Evolutionary conservation across 37 sponge, comb jelly and placozoan species (phyloP), one percentile per base, ranked within the genome.

Genomic region (Halichondria panicea): DNA sequence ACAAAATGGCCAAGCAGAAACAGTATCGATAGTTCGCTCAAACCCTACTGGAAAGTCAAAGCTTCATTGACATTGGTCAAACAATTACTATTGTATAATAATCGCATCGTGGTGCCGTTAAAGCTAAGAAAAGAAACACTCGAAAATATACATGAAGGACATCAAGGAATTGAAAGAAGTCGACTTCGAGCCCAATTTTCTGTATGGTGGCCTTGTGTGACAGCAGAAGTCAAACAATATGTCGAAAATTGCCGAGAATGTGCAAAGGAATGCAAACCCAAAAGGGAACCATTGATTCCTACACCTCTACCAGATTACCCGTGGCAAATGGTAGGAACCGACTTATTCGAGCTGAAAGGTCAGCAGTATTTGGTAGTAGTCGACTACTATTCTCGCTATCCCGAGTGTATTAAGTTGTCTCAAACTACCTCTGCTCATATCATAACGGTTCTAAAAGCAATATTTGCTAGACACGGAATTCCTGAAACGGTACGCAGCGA

Each of bases 1-100:
- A 61, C 67, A 86, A 72, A 13, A 80, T 50, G 27, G 76, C 71
- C 44, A 62, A n/a, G n/a, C n/a, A n/a, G n/a, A n/a, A n/a, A n/a
- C n/a, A n/a, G n/a, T n/a, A n/a, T n/a, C n/a, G n/a, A n/a, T n/a
- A n/a, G n/a, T n/a, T n/a, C 4, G 28, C 4, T 43, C 18, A 22
- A 18, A 3, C 69, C 69, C 40, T 68, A 68, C 69, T 68, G 69
- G 69, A 27, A 68, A 25, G 28, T 25, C 3, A 19, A 27, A 68
- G 69, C 22, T 25, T 21, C 38, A 37, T 35, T 73, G 58, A 42
- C 74, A 28, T n/a, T 73, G 37, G 25, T 27, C 41, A 35, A 55
- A 0, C 34, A 36, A 19, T 38, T 73, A 1, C 36, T 73, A 19
- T n/a, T n/a, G n/a, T n/a, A n/a, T n/a, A n/a, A n/a, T n/a, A n/a